Evolutionary conservation across 2,797 vertebrate species (phyloP).

Genomic region (Remorina albescens): DNA sequence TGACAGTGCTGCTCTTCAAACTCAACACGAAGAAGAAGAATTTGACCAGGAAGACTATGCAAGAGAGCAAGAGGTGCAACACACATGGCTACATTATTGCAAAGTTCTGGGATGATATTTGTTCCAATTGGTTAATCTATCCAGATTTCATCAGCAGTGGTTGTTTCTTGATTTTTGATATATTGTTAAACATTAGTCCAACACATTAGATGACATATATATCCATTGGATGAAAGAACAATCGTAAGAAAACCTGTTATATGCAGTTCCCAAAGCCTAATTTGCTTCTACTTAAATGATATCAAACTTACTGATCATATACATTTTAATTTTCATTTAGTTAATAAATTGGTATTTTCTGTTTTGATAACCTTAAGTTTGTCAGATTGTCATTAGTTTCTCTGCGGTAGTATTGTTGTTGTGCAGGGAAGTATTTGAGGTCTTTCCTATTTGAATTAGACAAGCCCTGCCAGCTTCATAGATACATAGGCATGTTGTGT

Average conservation of each 20-base stretch:
- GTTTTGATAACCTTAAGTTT: not conserved
- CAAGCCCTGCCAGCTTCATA: slow-evolving; percentile 38
- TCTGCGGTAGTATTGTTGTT: not conserved
- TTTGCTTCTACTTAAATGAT: not conserved
- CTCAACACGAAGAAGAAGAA: slow-evolving; percentile 93
- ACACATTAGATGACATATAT: not conserved
- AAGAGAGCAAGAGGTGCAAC: slow-evolving; percentile 93
- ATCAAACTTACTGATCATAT: not conserved
- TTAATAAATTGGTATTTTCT: not conserved
- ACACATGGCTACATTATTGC: not conserved
- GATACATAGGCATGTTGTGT: slow-evolving; percentile 32
- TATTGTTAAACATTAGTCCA: not conserved
- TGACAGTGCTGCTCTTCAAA: slow-evolving; percentile 91
- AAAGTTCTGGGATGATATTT: not conserved
- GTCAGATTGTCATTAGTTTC: not conserved
- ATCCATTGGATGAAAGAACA: not conserved
- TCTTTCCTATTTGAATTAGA: slow-evolving; percentile 56
- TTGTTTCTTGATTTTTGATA: not conserved
- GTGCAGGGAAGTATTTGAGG: slow-evolving; percentile 12
- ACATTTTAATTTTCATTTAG: not conserved
- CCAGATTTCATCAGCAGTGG: not conserved
- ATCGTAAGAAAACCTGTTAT: not conserved
- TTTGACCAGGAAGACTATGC: slow-evolving; percentile 95
- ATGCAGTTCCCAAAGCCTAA: not conserved
- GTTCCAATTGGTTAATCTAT: not conserved